Conservation (phyloP, 2,888 invertebrate species). For the Pollenia labialis region DNA sequence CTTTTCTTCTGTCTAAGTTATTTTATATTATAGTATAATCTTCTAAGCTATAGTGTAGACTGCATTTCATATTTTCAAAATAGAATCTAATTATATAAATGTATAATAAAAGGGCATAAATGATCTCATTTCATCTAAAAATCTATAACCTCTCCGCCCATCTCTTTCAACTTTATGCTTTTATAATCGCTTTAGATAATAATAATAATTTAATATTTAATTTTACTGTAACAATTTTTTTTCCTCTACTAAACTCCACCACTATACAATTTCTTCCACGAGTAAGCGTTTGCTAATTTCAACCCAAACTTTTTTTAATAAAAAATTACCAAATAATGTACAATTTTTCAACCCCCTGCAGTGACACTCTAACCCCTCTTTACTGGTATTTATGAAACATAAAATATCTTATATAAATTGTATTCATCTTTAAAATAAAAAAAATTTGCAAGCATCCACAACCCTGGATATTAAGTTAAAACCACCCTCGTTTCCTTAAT, state of each 20-base stretch:
- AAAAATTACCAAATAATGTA: slow-evolving; percentile 18
- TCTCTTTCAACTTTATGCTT: neutral
- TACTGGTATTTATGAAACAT: neutral
- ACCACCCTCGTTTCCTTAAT: slow-evolving; percentile 16
- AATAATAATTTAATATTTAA: neutral
- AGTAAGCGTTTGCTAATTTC: neutral
- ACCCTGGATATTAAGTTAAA: neutral
- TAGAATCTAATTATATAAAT: no score
- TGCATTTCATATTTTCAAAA: no score
- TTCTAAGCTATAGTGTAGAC: no score
- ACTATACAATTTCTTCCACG: neutral
- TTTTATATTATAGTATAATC: no score
- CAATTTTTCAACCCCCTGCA: neutral
- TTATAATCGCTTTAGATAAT: neutral
- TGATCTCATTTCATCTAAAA: neutral
- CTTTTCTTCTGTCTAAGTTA: no score
- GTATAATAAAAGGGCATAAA: no score
- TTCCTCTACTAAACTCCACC: no score
- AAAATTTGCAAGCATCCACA: slow-evolving; percentile 1
- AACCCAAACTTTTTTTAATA: neutral
- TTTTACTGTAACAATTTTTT: neutral
- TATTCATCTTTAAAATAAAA: neutral
- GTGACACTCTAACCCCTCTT: neutral
- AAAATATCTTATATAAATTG: slow-evolving; percentile 11
- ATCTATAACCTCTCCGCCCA: neutral